These are phyloP conservation scores for Phortica variegata DNA, from an alignment of 1,140 invertebrate species.

Conservation along the genomic window DNA sequence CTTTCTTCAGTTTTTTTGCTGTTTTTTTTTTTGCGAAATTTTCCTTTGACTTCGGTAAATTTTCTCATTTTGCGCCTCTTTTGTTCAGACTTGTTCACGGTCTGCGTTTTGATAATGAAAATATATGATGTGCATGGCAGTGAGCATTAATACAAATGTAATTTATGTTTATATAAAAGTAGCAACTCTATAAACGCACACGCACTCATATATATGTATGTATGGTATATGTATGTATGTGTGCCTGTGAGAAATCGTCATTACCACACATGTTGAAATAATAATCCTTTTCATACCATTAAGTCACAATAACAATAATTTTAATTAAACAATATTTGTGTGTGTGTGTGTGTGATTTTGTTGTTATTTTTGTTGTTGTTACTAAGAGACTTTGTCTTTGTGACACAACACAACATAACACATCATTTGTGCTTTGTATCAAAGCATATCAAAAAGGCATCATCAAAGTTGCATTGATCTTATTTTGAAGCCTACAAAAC, in stretches of 20 bases:
- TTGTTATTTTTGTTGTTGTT: slow-evolving; percentile 18
- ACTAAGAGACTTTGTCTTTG: slow-evolving; percentile 34
- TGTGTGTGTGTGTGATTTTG: slow-evolving; percentile 39
- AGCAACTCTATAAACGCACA: not conserved
- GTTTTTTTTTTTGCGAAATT: slow-evolving; percentile 1
- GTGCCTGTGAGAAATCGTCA: slow-evolving; percentile 14
- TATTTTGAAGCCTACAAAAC: too few species aligned
- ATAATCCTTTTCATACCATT: slow-evolving; percentile 52
- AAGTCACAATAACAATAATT: slow-evolving; percentile 51
- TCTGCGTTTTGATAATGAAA: slow-evolving; percentile 55
- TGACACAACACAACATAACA: too few species aligned
- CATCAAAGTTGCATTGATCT: too few species aligned
- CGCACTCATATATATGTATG: not conserved
- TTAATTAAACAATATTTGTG: slow-evolving; percentile 54
- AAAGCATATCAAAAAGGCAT: too few species aligned
- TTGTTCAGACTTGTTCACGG: slow-evolving; percentile 28
- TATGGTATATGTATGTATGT: slow-evolving; percentile 13
- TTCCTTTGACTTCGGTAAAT: not conserved
- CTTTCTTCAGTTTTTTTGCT: slow-evolving; percentile 9
- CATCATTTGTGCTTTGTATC: too few species aligned
- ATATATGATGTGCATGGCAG: slow-evolving; percentile 50
- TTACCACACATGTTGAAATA: slow-evolving; percentile 34
- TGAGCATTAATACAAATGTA: slow-evolving; percentile 51
- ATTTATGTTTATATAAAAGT: slow-evolving; percentile 42
- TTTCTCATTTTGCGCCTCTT: too few species aligned